phyloP scores from a whole-genome alignment of 2,113 vertebrate genomes.

The Zosterops pallidus region DNA sequence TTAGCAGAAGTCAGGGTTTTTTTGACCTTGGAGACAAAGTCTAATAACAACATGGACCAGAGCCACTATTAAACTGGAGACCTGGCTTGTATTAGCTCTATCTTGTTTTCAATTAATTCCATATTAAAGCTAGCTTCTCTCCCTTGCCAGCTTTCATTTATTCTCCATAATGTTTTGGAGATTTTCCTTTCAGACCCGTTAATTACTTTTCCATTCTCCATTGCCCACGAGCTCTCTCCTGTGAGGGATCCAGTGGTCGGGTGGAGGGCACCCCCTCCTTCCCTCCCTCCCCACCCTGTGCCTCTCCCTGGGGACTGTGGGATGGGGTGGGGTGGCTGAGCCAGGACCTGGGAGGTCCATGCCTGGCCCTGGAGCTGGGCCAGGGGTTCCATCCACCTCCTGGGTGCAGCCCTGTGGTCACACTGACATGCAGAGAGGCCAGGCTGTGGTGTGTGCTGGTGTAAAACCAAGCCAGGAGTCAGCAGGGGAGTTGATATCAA shows the following conservation, averaged over 20 bases:
- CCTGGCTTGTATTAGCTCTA: conserved; percentile 41
- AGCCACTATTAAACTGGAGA: conserved; percentile 30
- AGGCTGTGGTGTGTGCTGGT: not conserved
- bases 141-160: not conserved
- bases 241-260: not conserved
- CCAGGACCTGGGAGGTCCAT: not conserved
- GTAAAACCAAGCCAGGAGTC: not conserved
- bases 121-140: not conserved
- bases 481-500: not conserved
- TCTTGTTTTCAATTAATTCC: conserved; percentile 26
- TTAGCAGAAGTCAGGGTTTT: not conserved
- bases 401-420: not conserved
- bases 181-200: not conserved
- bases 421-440: not conserved
- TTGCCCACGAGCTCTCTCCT: not conserved
- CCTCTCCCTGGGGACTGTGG: not conserved
- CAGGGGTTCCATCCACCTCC: not conserved
- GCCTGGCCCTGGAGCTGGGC: not conserved
- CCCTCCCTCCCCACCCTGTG: not conserved
- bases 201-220: not conserved
- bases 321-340: not conserved
- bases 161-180: not conserved
- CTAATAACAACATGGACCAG: conserved; percentile 13
- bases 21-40: not conserved
- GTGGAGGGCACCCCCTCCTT: not conserved